Evolutionary conservation across 2,888 invertebrate species (phyloP), one percentile per base, ranked within the genome.

Genomic region (Agrilus biguttatus): DNA sequence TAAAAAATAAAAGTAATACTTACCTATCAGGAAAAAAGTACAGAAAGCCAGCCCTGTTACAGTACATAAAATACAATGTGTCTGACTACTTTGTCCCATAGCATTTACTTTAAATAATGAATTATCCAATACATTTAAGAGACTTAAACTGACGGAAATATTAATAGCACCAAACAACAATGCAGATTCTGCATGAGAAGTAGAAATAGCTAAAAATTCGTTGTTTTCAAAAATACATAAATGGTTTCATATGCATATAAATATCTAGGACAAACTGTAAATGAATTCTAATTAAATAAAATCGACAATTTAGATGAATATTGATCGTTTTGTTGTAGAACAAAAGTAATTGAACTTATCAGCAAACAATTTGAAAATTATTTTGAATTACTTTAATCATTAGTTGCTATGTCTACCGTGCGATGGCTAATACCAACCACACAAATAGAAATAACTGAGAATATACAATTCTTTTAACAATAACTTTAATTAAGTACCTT

Each of bases 121-220:
- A 41, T 51, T 54, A 23, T 59, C 58, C 12, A 61, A 52, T 43
- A 58, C 55, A 36, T 64, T 56, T 38, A 63, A 51, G 13, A 59
- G 55, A 36, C 54, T 55, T 19, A 64, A 57, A 42, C 63, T 64
- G 12, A 64, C 46, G 14, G 56, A 54, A 38, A 63, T 53, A 45
- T 57, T 52, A 14, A 61, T 49, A 12, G 59, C 64, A 23, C 63
- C 66, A 42, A 61, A 53, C 23, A 64, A 45, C 8, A 63, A 46
- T 21, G 56, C 45, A 12, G 50, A 50, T 52, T 62, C 56, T 23
- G 47, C 53, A 28, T 49, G 52, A 28, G 55, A 56, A 43, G 61
- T 61, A 1, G 62, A 56, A 41, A 64, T 50, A 49, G 63, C 65
- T 65, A 41, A 43, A 59, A 49, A 42, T 21, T 6, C 21, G 40